Percentiles rank a stretch among this genome's conserved stretches.
These are phyloP conservation scores for Elanus axillaris DNA, from an alignment of 2,113 vertebrate species.

Conservation along the genomic window DNA sequence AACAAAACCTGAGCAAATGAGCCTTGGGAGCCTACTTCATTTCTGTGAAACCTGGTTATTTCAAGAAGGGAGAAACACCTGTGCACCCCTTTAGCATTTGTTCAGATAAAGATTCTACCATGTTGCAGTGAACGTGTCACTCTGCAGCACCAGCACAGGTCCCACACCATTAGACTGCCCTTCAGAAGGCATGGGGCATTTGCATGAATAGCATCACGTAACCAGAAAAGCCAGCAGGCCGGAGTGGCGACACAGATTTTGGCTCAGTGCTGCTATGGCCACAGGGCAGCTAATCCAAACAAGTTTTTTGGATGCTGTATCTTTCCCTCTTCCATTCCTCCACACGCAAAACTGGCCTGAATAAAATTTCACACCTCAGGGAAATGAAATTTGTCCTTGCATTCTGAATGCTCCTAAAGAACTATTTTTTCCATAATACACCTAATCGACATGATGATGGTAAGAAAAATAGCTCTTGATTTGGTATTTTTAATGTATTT, in stretches of 20 bases:
- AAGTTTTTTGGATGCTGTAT: neutral
- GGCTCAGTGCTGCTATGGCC: neutral
- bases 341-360: neutral
- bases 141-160: neutral
- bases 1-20: neutral
- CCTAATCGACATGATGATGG: neutral
- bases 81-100: neutral
- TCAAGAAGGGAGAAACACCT: neutral
- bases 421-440: neutral
- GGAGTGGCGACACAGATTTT: neutral
- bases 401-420: neutral
- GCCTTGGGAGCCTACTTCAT: neutral
- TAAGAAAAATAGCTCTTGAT: neutral
- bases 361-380: neutral
- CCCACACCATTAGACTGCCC: neutral
- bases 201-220: neutral
- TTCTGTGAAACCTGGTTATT: neutral
- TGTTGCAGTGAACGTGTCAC: neutral
- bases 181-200: neutral
- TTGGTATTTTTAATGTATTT: neutral
- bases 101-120: neutral
- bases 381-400: neutral
- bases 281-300: neutral
- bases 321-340: neutral
- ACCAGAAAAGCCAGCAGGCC: neutral